phyloP scores from a whole-genome alignment of 1,140 invertebrate genomes.

The Platyura marginata region DNA sequence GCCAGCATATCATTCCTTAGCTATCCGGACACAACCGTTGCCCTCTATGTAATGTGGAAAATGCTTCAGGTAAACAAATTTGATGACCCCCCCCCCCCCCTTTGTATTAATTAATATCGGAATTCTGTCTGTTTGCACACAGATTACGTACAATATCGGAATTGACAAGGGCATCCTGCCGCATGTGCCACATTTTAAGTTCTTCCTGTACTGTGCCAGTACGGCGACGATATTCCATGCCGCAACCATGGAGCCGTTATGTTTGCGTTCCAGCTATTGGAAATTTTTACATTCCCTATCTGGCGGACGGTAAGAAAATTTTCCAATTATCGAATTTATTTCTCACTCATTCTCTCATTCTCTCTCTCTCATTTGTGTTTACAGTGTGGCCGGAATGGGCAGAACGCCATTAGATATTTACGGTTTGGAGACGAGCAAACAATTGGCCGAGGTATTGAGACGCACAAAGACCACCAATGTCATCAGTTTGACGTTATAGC shows the following conservation, averaged over 20 bases:
- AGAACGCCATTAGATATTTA: constrained; percentile 34
- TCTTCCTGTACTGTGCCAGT: constrained; percentile 57
- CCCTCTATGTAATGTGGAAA: constrained; percentile 55
- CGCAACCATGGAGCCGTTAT: constrained; percentile 59
- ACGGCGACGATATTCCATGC: constrained; percentile 65
- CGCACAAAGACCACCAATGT: constrained; percentile 9
- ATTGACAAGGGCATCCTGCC: constrained; percentile 34
- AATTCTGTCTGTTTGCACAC: background rate
- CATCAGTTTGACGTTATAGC: background rate
- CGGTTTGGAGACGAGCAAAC: constrained; percentile 29
- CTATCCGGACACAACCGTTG: constrained; percentile 46
- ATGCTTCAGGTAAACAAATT: constrained; percentile 36
- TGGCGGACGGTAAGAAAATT: constrained; percentile 39
- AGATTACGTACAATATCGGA: constrained; percentile 41
- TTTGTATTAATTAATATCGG: background rate
- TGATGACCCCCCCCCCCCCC: too few relatives aligned
- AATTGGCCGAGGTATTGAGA: constrained; percentile 24
- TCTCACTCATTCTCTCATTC: background rate
- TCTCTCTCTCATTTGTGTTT: constrained; percentile 12
- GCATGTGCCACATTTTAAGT: constrained; percentile 37
- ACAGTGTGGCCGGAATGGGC: constrained; percentile 33
- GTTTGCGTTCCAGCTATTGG: constrained; percentile 64
- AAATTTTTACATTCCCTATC: constrained; percentile 61
- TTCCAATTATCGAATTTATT: constrained; percentile 3
- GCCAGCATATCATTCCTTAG: constrained; percentile 39